These are phyloP conservation scores for cattle (Bos taurus) DNA, from an alignment of 2,113 vertebrate genomes.

Conservation along the genomic window ARS-UCD2.0 NC_037335.1:22022501-22023000, in stretches of 20 bases:
- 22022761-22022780: background rate
- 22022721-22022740: background rate
- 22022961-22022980: background rate
- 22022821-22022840: background rate
- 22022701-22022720: background rate
- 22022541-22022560: background rate
- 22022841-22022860: background rate
- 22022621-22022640: background rate
- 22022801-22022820: background rate
- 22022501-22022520: background rate
- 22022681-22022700: background rate
- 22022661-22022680: background rate
- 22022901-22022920: background rate
- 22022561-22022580: background rate
- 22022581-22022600: background rate
- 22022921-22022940: background rate
- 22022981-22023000: background rate
- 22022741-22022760: background rate
- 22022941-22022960: background rate
- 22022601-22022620: background rate
- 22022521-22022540: background rate
- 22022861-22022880: background rate
- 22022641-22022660: background rate
- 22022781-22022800: background rate
- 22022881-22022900: background rate